Evolutionary conservation across 1,140 invertebrate genomes (phyloP).

Genomic region (Heterodera schachtii): DNA sequence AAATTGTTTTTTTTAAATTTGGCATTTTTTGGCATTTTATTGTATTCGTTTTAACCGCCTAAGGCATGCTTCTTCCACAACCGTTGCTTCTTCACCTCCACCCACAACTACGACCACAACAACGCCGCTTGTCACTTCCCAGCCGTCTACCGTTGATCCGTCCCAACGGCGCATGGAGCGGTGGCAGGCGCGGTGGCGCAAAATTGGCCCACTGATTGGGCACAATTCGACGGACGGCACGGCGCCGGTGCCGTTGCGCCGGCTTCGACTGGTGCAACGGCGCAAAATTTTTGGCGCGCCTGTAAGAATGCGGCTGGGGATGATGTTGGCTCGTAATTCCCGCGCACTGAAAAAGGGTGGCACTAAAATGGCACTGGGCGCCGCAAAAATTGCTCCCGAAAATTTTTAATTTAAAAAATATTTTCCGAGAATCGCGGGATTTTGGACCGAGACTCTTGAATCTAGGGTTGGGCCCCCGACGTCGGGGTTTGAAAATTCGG

Average conservation of each 20-base stretch:
- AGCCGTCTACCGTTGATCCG: neutral
- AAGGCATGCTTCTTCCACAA: neutral
- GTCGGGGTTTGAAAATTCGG: no score
- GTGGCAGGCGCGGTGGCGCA: constrained; percentile 43
- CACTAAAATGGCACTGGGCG: no score
- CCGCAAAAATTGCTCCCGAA: constrained; percentile 13
- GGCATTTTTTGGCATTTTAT: no score
- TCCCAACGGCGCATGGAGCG: constrained; percentile 14
- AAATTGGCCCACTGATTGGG: constrained; percentile 29
- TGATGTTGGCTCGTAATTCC: no score
- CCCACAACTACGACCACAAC: neutral
- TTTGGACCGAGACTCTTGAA: no score
- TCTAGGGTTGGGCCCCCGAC: no score
- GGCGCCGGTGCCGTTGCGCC: neutral
- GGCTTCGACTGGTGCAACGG: neutral
- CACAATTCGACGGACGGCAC: neutral
- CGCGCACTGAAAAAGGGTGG: no score
- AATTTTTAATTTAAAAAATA: no score
- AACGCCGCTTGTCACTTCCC: neutral
- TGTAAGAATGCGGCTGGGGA: neutral
- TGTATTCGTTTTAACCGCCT: no score
- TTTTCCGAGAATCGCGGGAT: no score
- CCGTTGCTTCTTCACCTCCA: constrained; percentile 1
- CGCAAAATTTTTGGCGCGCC: constrained; percentile 2
- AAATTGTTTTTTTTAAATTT: constrained; percentile 19